Evolutionary conservation across 1,140 invertebrate genomes (phyloP).

Genomic region (Trichonephila clavipes): DNA sequence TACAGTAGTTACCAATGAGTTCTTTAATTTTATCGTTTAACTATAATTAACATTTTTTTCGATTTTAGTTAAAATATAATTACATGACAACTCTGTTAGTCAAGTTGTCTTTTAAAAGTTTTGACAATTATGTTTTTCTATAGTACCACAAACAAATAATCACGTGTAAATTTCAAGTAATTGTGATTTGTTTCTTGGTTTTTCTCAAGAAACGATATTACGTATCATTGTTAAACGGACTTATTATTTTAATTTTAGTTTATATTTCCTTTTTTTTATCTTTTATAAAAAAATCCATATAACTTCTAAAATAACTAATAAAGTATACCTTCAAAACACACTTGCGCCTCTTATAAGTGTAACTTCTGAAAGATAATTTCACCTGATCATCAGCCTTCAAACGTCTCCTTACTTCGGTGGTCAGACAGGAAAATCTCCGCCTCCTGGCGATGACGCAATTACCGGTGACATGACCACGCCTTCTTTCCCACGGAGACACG

Average conservation of each 20-base stretch:
- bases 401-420: slow-evolving; percentile 1
- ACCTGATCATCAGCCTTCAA: slow-evolving; percentile 14
- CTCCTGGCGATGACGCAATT: slow-evolving; percentile 69
- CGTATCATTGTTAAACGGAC: background rate
- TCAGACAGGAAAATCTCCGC: slow-evolving; percentile 40
- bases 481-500: slow-evolving; percentile 54
- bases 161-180: too few relatives aligned
- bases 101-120: too few relatives aligned
- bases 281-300: background rate
- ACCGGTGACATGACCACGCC: slow-evolving; percentile 65
- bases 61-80: too few relatives aligned
- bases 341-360: background rate
- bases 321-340: background rate
- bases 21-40: too few relatives aligned
- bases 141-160: too few relatives aligned
- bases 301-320: background rate
- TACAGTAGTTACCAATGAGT: too few relatives aligned
- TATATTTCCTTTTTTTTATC: background rate
- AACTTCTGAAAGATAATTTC: background rate
- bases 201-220: background rate
- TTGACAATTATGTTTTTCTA: too few relatives aligned
- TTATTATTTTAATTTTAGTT: background rate
- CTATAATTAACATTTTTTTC: too few relatives aligned
- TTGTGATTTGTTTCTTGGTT: background rate
- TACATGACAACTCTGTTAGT: too few relatives aligned